Evolutionary conservation across 2,888 invertebrate genomes (phyloP), one percentile per base, ranked within the genome.

Genomic region (Cremastobaeus sp.): DNA sequence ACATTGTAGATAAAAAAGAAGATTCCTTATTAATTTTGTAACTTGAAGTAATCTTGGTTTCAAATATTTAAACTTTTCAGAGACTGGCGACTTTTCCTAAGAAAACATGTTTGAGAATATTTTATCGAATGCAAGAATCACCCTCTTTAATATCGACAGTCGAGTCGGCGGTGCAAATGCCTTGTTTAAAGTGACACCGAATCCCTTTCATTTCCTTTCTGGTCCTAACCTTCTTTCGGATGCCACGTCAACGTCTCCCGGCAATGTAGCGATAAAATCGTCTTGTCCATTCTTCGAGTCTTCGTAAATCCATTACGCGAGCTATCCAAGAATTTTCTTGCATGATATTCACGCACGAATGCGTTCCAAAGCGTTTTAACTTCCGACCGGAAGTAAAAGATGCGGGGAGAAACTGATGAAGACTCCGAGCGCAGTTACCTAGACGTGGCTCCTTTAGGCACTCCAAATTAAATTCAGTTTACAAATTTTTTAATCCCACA

Each of bases 171-270:
- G 12, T 6, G 17, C 59, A 43, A 57, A 64, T 55, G 55, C 62
- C 57, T 70, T 64, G 64, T 70, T 70, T 70, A 64, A 70, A 70
- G 62, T 70, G 64, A 70, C 70, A 70, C 57, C 57, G 50, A 70
- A 57, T 57, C 57, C 48, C 34, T 62, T 70, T 70, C 62, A 70
- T 70, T 70, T 70, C 57, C 70, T 48, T 70, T 64, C 20, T 20
- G 64, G 12, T 37, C 9, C 15, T 12, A n/a, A 47, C 41, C 55
- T 48, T 48, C 43, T 35, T 48, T 62, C 37, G 54, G 47, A 48
- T 39, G 32, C 20, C 14, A 15, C 47, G 45, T 62, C 54, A 47
- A 47, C 34, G 54, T 59, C 45, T 52, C 25, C 41, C 34, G 48
- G 70, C 62, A 54, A 48, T 43, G 48, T 55, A 70, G 47, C 62